Conservation (phyloP, 2,113 vertebrate genomes). For the Okapia johnstoni region DNA sequence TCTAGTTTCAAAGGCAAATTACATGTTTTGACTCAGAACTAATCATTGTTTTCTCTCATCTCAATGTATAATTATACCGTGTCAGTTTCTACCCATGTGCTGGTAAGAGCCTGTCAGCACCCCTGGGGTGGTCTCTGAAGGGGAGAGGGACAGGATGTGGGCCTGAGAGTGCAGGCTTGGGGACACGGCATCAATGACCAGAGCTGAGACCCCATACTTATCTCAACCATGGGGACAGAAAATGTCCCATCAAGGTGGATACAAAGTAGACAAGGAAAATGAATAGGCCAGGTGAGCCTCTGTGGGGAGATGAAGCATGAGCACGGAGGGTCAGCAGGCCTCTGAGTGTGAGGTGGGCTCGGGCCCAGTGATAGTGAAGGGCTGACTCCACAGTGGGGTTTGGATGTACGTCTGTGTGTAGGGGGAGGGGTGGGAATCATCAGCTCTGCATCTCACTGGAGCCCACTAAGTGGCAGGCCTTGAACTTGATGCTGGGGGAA, state of each 20-base stretch:
- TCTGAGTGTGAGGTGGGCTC: neutral
- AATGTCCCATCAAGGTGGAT: neutral
- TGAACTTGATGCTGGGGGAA: neutral
- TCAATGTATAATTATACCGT: slow-evolving; percentile 75
- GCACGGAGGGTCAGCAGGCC: neutral
- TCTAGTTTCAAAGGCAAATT: slow-evolving; percentile 76
- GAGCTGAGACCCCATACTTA: neutral
- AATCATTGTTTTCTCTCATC: slow-evolving; percentile 64
- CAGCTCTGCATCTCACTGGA: neutral
- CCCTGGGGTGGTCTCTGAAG: neutral
- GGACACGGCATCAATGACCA: neutral
- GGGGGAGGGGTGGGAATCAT: neutral
- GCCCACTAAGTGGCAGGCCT: neutral
- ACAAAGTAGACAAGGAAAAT: neutral
- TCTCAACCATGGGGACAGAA: neutral
- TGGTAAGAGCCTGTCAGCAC: neutral
- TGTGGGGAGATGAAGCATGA: neutral
- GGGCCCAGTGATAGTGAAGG: neutral
- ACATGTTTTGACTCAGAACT: slow-evolving; percentile 76
- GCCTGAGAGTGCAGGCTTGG: neutral
- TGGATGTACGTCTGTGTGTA: too few relatives aligned
- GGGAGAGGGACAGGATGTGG: neutral
- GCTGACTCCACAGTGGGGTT: neutral
- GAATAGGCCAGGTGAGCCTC: neutral
- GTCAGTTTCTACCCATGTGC: slow-evolving; percentile 54